phyloP scores from a whole-genome alignment of 2,888 invertebrate species.

The Latrodectus elegans region DNA sequence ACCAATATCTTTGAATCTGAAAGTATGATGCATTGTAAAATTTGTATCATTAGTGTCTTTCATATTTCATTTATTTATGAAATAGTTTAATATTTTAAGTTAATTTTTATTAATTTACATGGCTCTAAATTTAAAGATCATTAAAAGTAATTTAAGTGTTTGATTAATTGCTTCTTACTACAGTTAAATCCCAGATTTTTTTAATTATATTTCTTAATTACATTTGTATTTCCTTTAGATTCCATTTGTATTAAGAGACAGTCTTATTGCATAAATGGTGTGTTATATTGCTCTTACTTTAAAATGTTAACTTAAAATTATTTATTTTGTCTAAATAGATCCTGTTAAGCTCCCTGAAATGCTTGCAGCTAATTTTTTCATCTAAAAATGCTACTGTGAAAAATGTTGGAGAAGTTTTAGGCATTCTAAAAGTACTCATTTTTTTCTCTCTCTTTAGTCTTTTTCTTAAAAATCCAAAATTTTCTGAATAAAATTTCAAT shows the following conservation, averaged over 20 bases:
- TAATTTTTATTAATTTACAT: neutral
- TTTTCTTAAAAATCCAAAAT: neutral
- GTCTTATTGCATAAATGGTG: no score
- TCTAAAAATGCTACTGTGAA: constrained; percentile 41
- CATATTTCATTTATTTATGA: neutral
- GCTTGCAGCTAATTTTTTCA: constrained; percentile 30
- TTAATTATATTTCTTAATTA: no score
- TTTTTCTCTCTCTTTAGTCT: neutral
- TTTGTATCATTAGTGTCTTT: neutral
- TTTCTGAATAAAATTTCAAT: neutral
- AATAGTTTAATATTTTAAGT: neutral
- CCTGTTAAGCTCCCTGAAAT: constrained; percentile 32
- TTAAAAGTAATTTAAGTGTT: no score
- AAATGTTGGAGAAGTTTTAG: constrained; percentile 58
- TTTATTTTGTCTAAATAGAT: constrained; percentile 29
- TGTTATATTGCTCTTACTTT: no score
- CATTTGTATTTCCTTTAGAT: no score
- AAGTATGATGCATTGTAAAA: neutral
- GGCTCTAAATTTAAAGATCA: no score
- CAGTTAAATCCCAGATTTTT: no score
- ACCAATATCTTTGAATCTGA: neutral
- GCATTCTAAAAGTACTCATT: constrained; percentile 42
- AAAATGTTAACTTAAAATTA: no score
- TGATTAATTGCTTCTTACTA: no score
- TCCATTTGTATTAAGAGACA: no score